phyloP scores from a whole-genome alignment of 2,797 vertebrate species.

The Carapus acus region DNA sequence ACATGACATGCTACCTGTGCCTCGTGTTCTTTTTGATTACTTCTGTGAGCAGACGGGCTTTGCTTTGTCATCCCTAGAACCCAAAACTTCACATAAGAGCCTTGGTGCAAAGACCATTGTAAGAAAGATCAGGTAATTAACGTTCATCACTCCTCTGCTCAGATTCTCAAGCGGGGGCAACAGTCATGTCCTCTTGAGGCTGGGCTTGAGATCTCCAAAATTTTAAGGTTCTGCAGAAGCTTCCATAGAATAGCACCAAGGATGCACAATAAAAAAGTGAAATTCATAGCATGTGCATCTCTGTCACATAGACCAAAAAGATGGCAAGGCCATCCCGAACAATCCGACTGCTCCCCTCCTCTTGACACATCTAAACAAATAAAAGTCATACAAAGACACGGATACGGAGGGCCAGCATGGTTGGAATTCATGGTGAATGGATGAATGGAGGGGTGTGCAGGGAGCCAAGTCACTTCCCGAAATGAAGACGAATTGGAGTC shows the following conservation, averaged over 20 bases:
- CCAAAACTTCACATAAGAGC: too few species aligned
- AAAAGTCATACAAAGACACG: slow-evolving; percentile 8
- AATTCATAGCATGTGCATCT: too few species aligned
- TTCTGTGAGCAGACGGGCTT: too few species aligned
- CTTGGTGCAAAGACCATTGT: too few species aligned
- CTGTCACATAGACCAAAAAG: slow-evolving; percentile 6
- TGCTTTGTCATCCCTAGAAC: too few species aligned
- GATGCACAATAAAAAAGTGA: too few species aligned
- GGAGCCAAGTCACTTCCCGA: slow-evolving; percentile 68
- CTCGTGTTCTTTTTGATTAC: too few species aligned
- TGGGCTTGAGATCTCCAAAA: neutral
- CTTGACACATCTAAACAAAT: slow-evolving; percentile 3
- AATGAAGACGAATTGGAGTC: slow-evolving; percentile 80
- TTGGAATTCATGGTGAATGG: slow-evolving; percentile 37
- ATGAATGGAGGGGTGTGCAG: slow-evolving; percentile 32
- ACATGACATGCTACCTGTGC: too few species aligned
- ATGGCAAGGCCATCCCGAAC: neutral
- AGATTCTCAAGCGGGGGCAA: too few species aligned
- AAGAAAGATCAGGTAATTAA: too few species aligned
- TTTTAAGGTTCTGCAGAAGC: slow-evolving; percentile 2
- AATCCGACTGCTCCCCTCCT: too few species aligned
- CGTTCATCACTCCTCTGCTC: too few species aligned
- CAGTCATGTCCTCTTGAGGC: slow-evolving; percentile 13
- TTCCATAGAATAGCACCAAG: neutral
- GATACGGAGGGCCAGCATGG: slow-evolving; percentile 1